phyloP scores from a whole-genome alignment of 2,797 vertebrate genomes.

The Choloepus didactylus region DNA sequence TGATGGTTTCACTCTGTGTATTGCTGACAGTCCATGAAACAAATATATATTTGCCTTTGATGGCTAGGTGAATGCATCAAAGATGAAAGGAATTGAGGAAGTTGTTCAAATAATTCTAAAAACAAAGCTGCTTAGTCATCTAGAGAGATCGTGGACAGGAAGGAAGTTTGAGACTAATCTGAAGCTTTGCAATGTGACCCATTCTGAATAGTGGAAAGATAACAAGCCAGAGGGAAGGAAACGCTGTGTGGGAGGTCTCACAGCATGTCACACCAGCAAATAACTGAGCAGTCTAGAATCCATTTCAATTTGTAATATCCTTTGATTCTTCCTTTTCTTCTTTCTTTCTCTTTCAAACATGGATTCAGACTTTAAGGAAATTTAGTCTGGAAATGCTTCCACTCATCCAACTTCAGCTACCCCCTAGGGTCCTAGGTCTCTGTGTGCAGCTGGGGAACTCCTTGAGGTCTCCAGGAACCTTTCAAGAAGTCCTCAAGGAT shows the following conservation, averaged over 20 bases:
- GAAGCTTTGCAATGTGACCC: not conserved
- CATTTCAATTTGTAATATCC: not conserved
- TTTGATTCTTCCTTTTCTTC: not conserved
- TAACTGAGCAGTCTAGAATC: not conserved
- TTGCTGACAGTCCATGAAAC: not conserved
- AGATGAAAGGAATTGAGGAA: not conserved
- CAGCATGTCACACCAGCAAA: not conserved
- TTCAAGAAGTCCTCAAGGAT: not conserved
- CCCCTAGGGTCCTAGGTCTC: accelerated
- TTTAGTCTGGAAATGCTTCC: not conserved
- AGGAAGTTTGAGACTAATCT: not conserved
- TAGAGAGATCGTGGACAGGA: not conserved
- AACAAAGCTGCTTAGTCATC: not conserved
- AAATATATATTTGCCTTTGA: not conserved
- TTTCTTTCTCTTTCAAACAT: not conserved
- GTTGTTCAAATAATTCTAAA: not conserved
- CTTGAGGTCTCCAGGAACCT: not conserved
- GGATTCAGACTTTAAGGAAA: not conserved
- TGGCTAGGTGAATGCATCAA: not conserved
- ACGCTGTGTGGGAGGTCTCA: not conserved
- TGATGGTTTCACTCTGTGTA: not conserved
- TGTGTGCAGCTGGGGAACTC: accelerated
- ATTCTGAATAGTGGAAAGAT: not conserved
- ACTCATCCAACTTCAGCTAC: accelerated
- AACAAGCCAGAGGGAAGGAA: not conserved